These are phyloP conservation scores for Potorous gilbertii DNA, from an alignment of 2,797 vertebrate species.

Conservation along the genomic window DNA sequence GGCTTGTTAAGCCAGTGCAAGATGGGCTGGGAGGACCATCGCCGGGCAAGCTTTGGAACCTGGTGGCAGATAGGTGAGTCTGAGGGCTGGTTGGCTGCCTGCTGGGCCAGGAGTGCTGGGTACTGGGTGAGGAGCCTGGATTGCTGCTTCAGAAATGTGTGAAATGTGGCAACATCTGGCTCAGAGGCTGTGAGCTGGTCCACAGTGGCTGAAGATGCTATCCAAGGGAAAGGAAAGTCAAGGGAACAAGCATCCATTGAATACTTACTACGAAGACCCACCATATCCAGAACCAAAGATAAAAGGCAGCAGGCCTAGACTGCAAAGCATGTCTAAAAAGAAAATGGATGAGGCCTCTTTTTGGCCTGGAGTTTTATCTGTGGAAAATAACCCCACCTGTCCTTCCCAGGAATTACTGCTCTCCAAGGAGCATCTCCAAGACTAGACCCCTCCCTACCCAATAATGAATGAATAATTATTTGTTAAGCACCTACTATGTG, in stretches of 20 bases:
- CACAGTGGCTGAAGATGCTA: constrained; percentile 58
- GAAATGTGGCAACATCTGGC: constrained; percentile 77
- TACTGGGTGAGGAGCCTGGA: constrained; percentile 85
- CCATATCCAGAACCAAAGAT: background rate
- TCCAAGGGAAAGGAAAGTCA: background rate
- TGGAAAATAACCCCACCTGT: background rate
- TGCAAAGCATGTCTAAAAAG: background rate
- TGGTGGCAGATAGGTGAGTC: constrained; percentile 83
- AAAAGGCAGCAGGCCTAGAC: background rate
- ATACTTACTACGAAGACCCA: background rate
- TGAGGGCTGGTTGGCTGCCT: constrained; percentile 88
- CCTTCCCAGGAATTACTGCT: background rate
- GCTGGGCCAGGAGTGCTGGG: constrained; percentile 89
- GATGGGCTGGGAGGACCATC: background rate
- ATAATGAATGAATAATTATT: background rate
- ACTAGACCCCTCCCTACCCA: background rate
- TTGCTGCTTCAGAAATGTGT: constrained; percentile 86
- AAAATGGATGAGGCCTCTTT: background rate
- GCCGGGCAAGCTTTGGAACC: constrained; percentile 76
- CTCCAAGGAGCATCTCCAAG: background rate
- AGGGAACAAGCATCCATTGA: background rate
- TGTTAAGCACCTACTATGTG: background rate
- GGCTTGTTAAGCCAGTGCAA: constrained; percentile 76
- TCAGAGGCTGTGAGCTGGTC: background rate
- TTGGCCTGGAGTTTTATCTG: background rate